A percentile compares a stretch with the other conserved stretches of the same genome.
Conservation (phyloP, 1,140 invertebrate species). For the Drosophila aff. region DNA sequence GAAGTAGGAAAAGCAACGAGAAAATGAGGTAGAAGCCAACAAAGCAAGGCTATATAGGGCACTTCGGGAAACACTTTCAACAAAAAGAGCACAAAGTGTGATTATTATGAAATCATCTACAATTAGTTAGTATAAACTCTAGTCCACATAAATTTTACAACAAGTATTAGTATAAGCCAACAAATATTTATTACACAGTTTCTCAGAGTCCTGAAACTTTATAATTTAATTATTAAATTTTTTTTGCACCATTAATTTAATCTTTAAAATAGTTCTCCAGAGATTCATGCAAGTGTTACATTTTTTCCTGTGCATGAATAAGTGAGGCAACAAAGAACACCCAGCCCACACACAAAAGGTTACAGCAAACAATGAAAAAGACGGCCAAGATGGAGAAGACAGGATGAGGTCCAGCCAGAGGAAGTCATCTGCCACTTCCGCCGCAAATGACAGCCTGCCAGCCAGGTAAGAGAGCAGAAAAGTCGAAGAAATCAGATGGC, state of each 20-base stretch:
- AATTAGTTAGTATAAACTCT: neutral
- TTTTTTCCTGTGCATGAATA: conserved; percentile 29
- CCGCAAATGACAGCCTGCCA: conserved; percentile 34
- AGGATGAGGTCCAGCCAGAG: conserved; percentile 45
- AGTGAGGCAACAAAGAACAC: conserved; percentile 16
- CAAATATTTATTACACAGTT: too few relatives aligned
- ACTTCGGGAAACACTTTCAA: neutral
- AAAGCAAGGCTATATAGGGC: neutral
- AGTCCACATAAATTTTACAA: neutral
- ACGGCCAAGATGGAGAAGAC: conserved; percentile 29
- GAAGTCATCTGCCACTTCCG: conserved; percentile 49
- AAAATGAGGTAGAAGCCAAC: conserved; percentile 15
- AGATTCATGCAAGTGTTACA: neutral
- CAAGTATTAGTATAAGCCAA: too few relatives aligned
- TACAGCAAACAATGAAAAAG: conserved; percentile 31
- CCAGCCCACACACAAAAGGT: conserved; percentile 45
- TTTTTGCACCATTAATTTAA: too few relatives aligned
- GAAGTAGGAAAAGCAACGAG: conserved; percentile 9
- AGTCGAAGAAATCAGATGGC: conserved; percentile 11
- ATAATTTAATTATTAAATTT: too few relatives aligned
- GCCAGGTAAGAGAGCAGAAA: conserved; percentile 25
- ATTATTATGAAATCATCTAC: neutral
- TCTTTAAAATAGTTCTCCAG: neutral
- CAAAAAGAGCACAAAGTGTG: neutral
- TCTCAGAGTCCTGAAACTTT: too few relatives aligned